Percentiles rank a stretch among this genome's conserved stretches.
Evolutionary conservation across 2,888 invertebrate genomes (phyloP).

Genomic region (Heliconius ismenius): DNA sequence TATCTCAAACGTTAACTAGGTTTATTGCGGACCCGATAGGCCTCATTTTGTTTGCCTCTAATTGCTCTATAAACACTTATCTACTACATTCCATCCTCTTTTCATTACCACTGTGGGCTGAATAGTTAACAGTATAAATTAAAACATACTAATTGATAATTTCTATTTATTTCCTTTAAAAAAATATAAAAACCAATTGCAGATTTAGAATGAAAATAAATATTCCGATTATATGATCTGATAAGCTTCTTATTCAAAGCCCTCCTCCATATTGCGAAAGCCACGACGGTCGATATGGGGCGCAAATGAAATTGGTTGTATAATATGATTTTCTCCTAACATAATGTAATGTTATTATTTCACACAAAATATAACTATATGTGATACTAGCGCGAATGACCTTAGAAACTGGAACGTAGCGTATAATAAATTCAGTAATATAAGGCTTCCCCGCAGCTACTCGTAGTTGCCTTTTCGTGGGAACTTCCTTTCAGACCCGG

Average conservation of each 20-base stretch:
- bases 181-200: neutral
- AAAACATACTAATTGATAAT: constrained; percentile 52
- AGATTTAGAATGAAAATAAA: constrained; percentile 3
- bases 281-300: constrained; percentile 50
- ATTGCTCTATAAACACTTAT: constrained; percentile 75
- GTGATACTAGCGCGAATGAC: constrained; percentile 66
- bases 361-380: constrained; percentile 58
- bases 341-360: constrained; percentile 64
- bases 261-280: constrained; percentile 41
- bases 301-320: constrained; percentile 52
- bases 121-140: constrained; percentile 58
- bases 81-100: constrained; percentile 61
- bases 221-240: constrained; percentile 12
- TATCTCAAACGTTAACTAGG: constrained; percentile 63
- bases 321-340: constrained; percentile 52
- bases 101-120: constrained; percentile 59
- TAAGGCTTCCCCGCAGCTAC: constrained; percentile 71
- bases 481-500: constrained; percentile 74
- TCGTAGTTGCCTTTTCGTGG: constrained; percentile 73
- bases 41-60: constrained; percentile 68
- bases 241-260: constrained; percentile 33
- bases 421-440: constrained; percentile 77
- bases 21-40: constrained; percentile 61
- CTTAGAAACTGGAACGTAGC: constrained; percentile 67
- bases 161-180: neutral